These are phyloP conservation scores for Amazona guildingii DNA, from an alignment of 2,113 vertebrate species.

Conservation along the genomic window DNA sequence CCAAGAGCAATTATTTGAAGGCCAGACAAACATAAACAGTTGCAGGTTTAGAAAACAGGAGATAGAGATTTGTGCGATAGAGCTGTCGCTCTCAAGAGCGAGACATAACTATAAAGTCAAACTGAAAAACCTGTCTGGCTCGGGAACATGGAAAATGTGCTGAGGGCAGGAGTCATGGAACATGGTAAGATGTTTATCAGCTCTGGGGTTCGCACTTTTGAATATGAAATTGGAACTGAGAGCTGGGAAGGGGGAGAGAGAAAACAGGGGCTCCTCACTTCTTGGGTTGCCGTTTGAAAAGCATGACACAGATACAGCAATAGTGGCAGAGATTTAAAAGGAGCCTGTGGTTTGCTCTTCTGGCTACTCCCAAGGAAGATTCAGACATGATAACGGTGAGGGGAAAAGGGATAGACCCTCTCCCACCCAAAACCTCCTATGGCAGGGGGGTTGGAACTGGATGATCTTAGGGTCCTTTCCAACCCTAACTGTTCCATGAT, in stretches of 20 bases:
- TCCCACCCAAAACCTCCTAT: not conserved
- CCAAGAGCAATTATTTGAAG: not conserved
- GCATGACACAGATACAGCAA: accelerated
- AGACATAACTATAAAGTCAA: not conserved
- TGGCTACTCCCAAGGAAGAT: not conserved
- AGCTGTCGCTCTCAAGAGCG: not conserved
- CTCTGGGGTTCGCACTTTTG: not conserved
- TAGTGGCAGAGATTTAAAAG: not conserved
- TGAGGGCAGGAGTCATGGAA: not conserved
- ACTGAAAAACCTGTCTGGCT: constrained; percentile 27
- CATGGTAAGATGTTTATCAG: constrained; percentile 14
- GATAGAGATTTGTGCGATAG: not conserved
- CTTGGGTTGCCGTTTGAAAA: not conserved
- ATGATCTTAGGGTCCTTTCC: not conserved
- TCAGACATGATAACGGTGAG: not conserved
- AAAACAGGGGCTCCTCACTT: not conserved
- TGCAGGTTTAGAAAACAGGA: not conserved
- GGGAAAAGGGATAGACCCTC: not conserved
- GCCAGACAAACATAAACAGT: not conserved
- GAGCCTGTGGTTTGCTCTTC: not conserved
- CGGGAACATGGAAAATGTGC: not conserved
- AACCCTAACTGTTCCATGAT: not conserved
- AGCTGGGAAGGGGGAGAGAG: not conserved
- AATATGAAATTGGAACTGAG: not conserved
- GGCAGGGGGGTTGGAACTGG: not conserved